phyloP scores from a whole-genome alignment of 2,797 vertebrate species.

The Pseudochromis fuscus region DNA sequence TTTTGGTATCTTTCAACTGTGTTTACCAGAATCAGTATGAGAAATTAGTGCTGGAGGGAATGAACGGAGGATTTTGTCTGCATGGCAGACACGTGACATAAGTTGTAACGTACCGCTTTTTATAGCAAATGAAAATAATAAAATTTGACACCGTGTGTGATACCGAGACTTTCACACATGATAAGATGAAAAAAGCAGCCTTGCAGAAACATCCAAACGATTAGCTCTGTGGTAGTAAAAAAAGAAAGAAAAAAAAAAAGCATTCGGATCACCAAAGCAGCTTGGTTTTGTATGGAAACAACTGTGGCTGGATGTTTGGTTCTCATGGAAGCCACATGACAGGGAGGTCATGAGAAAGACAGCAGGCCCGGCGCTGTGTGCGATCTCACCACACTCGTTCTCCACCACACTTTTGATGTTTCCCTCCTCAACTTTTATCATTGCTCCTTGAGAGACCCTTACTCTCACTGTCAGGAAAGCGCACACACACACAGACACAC shows the following conservation, averaged over 20 bases:
- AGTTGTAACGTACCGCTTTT: not conserved
- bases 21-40: conserved; percentile 45
- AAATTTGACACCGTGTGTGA: conserved; percentile 29
- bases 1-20: conserved; percentile 1
- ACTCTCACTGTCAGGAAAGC: conserved; percentile 71
- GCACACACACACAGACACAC: conserved; percentile 14
- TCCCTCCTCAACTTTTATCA: conserved; percentile 71
- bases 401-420: conserved; percentile 80
- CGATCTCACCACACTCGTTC: conserved; percentile 79
- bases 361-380: conserved; percentile 82
- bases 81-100: not conserved
- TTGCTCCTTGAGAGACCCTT: conserved; percentile 65
- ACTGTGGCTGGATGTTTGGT: conserved; percentile 81
- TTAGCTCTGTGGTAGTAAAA: conserved; percentile 73
- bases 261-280: conserved; percentile 72
- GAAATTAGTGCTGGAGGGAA: conserved; percentile 1
- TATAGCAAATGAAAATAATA: conserved; percentile 8
- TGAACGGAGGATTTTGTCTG: conserved; percentile 1
- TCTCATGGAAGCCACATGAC: conserved; percentile 84
- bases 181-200: conserved; percentile 50
- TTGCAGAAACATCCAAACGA: conserved; percentile 67
- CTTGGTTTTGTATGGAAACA: conserved; percentile 83
- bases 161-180: conserved; percentile 50
- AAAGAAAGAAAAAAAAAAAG: conserved; percentile 21
- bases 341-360: conserved; percentile 82